Percentiles rank a stretch among this genome's conserved stretches.
These are phyloP conservation scores for Saturnia japonica DNA, from an alignment of 2,888 invertebrate genomes.

Conservation along the genomic window DNA sequence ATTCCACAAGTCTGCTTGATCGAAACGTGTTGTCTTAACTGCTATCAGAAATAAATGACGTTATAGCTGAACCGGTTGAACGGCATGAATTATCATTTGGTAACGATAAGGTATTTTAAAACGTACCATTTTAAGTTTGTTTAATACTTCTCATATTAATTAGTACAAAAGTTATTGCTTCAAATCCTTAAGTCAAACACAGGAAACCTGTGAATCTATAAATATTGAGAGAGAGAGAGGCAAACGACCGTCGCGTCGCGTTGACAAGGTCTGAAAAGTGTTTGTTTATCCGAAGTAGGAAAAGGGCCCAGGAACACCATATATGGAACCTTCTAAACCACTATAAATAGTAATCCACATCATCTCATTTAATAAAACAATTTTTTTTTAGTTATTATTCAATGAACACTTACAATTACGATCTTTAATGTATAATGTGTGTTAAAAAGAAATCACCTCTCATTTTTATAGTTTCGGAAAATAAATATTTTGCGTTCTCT, in stretches of 20 bases:
- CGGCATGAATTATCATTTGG: background rate
- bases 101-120: background rate
- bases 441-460: conserved; percentile 5
- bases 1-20: background rate
- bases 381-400: background rate
- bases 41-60: background rate
- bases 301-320: conserved; percentile 31
- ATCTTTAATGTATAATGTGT: background rate
- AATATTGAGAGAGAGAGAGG: conserved; percentile 50
- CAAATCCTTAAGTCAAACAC: background rate
- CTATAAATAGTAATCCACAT: conserved; percentile 22
- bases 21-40: conserved; percentile 15
- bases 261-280: conserved; percentile 49
- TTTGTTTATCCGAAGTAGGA: conserved; percentile 31
- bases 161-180: background rate
- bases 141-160: background rate
- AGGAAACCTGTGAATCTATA: conserved; percentile 37
- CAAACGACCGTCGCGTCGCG: conserved; percentile 50
- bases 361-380: too few species aligned
- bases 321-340: conserved; percentile 18
- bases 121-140: background rate
- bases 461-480: conserved; percentile 5
- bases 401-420: background rate
- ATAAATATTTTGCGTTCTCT: conserved; percentile 3
- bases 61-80: background rate